phyloP scores from a whole-genome alignment of 2,888 invertebrate species.

The Griposia aprilina region DNA sequence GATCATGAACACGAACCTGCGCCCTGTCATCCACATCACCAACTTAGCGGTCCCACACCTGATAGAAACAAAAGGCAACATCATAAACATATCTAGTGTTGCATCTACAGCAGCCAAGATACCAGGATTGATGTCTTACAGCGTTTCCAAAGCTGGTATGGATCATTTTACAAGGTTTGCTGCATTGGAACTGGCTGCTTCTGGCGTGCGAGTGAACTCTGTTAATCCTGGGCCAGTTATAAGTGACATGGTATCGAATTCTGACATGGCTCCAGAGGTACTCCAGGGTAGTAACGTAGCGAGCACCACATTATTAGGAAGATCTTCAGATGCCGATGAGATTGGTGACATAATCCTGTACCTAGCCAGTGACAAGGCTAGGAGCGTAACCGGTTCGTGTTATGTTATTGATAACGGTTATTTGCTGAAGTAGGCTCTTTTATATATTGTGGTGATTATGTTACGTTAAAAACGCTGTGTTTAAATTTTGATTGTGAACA shows the following conservation, averaged over 20 bases:
- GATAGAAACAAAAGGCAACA: constrained; percentile 69
- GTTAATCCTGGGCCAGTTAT: constrained; percentile 71
- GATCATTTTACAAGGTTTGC: constrained; percentile 71
- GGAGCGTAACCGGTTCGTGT: constrained; percentile 31
- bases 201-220: constrained; percentile 72
- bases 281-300: too few species aligned
- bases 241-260: background rate
- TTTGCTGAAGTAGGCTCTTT: constrained; percentile 5
- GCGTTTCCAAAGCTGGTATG: constrained; percentile 71
- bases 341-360: constrained; percentile 63
- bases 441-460: background rate
- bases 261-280: background rate
- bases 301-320: constrained; percentile 1
- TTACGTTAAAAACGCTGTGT: background rate
- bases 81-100: constrained; percentile 71
- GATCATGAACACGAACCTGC: constrained; percentile 66
- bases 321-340: constrained; percentile 37
- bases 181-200: constrained; percentile 57
- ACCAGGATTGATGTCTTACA: constrained; percentile 84
- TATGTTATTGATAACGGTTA: constrained; percentile 34
- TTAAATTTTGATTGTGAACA: background rate
- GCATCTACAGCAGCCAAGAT: constrained; percentile 91
- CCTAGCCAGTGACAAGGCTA: constrained; percentile 57
- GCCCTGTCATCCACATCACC: constrained; percentile 64
- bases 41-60: constrained; percentile 67